Base-by-base conservation (phyloP, 2,113 vertebrate genomes). In the Elgaria multicarinata region DNA sequence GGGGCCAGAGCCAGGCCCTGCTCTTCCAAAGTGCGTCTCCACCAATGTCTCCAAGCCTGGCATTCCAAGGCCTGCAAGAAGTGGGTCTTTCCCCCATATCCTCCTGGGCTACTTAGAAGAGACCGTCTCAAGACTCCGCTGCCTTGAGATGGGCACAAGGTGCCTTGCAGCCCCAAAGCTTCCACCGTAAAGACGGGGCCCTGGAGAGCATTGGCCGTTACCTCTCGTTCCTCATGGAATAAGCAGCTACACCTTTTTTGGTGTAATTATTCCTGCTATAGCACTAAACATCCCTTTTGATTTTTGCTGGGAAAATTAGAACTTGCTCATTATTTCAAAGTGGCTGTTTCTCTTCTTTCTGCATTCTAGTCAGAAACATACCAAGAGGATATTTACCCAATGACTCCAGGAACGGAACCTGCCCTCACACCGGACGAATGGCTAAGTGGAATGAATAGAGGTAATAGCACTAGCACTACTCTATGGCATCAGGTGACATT, bases 361-460 rank as follows among this genome's bases (percentile, higher is more conserved):
- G n/a, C 2, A 28, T 95, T 96, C 42, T 89, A 99, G 99, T 99
- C 99, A 0, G 99, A 99, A 95, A 99, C 98, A 0, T 99, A 99
- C 97, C 99, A 99, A 92, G 99, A 99, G 93, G 99, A 99, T 93
- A 98, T 99, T 93, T 99, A 99, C 91, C 99, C 99, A 5, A 99
- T 99, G 99, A 99, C 99, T 0, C 97, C 99, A 0, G 98, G 99
- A 42, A 98, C 96, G 0, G 98, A 99, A 94, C 98, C 99, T 0
- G 98, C 99, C 1, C 97, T 99, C 88, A 98, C 98, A 0, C 98
- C 98, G 0, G 97, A 98, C 0, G 98, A 99, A 83, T 99, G 99
- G 99, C 97, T 99, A 84, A 98, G 98, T 0, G 99, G 99, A 80
- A 96, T 98, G 62, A 98, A 99, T 95, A 96, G 98, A 98, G 99